Evolutionary conservation across 2,888 invertebrate species (phyloP).

Genomic region (Tuberolachnus salignus): DNA sequence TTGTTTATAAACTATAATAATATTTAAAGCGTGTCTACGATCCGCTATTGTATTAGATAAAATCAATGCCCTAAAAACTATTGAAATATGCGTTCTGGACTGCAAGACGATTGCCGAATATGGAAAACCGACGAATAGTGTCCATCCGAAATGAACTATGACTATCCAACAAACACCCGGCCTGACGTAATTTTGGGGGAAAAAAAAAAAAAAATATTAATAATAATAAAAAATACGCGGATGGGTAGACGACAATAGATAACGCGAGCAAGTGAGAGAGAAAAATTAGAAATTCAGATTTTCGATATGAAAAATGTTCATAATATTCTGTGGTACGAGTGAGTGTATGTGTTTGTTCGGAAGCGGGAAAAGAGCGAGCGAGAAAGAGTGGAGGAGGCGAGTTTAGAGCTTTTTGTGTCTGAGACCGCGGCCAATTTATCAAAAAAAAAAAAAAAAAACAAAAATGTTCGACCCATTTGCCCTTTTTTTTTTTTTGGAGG

Average conservation of each 20-base stretch:
- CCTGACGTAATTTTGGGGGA: too few relatives aligned
- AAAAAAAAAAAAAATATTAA: neutral
- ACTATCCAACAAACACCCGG: too few relatives aligned
- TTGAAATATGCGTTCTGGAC: too few relatives aligned
- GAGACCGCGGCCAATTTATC: slow-evolving; percentile 60
- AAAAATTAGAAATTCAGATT: slow-evolving; percentile 60
- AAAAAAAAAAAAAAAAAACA: slow-evolving; percentile 47
- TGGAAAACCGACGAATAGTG: too few relatives aligned
- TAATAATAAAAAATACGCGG: neutral
- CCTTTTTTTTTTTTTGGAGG: slow-evolving; percentile 18
- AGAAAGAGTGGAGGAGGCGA: slow-evolving; percentile 55
- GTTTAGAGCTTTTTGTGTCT: slow-evolving; percentile 59
- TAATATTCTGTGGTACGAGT: too few relatives aligned
- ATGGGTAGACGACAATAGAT: neutral
- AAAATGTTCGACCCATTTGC: slow-evolving; percentile 44
- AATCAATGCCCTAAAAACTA: too few relatives aligned
- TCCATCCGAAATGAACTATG: too few relatives aligned
- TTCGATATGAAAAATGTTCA: slow-evolving; percentile 57
- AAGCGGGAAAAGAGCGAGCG: slow-evolving; percentile 44
- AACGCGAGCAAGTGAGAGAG: slow-evolving; percentile 23
- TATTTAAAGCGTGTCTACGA: too few relatives aligned
- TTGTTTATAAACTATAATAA: too few relatives aligned
- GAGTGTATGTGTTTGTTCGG: slow-evolving; percentile 7
- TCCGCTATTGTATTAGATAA: too few relatives aligned
- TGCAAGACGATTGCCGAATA: too few relatives aligned